Evolutionary conservation across 2,113 vertebrate genomes (phyloP).

Genomic region (Heptranchias perlo): DNA sequence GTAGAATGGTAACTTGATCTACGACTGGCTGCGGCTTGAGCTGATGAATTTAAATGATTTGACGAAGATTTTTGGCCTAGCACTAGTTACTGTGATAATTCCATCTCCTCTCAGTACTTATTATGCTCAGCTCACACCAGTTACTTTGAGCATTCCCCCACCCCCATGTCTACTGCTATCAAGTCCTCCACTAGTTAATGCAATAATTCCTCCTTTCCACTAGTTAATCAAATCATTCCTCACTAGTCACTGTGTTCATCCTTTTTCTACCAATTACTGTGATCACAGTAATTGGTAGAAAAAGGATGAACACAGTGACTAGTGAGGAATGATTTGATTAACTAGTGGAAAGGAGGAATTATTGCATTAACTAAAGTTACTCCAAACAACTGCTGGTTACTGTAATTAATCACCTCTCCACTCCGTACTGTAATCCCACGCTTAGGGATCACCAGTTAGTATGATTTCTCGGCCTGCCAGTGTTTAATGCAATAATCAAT

Average conservation of each 20-base stretch:
- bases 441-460: neutral
- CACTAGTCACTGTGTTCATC: neutral
- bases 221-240: neutral
- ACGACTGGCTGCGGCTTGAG: neutral
- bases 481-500: constrained; percentile 6
- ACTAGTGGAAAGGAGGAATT: neutral
- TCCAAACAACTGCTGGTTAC: neutral
- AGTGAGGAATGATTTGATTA: neutral
- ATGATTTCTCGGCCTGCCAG: neutral
- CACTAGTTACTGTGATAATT: neutral
- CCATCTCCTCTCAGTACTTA: neutral
- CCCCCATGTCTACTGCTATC: neutral
- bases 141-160: neutral
- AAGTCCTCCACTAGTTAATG: neutral
- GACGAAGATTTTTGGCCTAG: neutral
- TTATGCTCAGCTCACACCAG: neutral
- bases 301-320: neutral
- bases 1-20: neutral
- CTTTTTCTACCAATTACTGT: neutral
- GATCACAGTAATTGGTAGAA: neutral
- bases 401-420: neutral
- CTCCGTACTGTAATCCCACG: neutral
- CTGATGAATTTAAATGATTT: neutral
- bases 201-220: neutral
- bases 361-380: neutral